Evolutionary conservation across 1,140 invertebrate species (phyloP).

Genomic region (Pachyrhynchus sulphureomaculatus): DNA sequence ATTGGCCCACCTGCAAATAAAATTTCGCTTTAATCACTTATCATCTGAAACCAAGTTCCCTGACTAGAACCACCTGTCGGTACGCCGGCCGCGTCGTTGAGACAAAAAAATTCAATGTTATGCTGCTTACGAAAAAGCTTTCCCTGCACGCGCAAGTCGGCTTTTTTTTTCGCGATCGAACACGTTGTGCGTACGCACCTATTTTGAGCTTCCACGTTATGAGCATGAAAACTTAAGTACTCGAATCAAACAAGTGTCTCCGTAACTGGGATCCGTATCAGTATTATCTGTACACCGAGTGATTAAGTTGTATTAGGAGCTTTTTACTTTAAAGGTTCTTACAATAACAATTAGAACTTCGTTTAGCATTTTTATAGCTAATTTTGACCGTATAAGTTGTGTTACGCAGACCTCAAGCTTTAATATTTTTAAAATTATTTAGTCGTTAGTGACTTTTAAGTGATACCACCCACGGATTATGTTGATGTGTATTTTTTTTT

Average conservation of each 20-base stretch:
- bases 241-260: slow-evolving; percentile 32
- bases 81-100: not conserved
- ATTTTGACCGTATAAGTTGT: slow-evolving; percentile 20
- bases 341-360: slow-evolving; percentile 13
- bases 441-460: slow-evolving; percentile 23
- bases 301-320: slow-evolving; percentile 22
- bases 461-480: slow-evolving; percentile 30
- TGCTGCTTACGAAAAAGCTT: slow-evolving; percentile 3
- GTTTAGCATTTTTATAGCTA: slow-evolving; percentile 20
- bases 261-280: slow-evolving; percentile 29
- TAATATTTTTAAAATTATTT: slow-evolving; percentile 19
- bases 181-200: slow-evolving; percentile 27
- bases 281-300: slow-evolving; percentile 29
- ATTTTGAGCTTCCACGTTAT: slow-evolving; percentile 6
- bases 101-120: slow-evolving; percentile 22
- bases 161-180: not conserved
- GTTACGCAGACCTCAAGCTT: slow-evolving; percentile 5
- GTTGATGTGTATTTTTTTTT: slow-evolving; percentile 4
- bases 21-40: not conserved
- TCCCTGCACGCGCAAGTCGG: not conserved
- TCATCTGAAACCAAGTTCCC: not conserved
- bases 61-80: slow-evolving; percentile 18
- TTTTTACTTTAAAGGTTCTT: slow-evolving; percentile 18
- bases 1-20: no score
- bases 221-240: slow-evolving; percentile 21